Evolutionary conservation across 2,888 invertebrate species (phyloP), one percentile per base, ranked within the genome.

Genomic region (Drosophila neotestacea): DNA sequence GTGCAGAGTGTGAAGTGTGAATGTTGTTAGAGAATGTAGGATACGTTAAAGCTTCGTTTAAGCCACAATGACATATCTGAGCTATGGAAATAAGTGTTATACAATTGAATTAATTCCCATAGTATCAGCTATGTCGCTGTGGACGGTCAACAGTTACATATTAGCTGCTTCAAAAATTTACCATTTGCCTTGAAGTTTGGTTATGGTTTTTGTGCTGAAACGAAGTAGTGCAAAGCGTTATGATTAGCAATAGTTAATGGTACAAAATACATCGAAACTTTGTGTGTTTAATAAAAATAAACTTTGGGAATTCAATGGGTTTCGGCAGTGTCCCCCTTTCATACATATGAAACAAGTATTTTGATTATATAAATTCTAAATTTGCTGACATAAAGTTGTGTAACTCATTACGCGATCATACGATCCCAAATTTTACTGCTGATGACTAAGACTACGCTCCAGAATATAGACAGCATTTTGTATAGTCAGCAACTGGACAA

Each of bases 121-220:
- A 68, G 56, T 9, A 70, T 58, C 47, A 73, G 63, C 54, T 47
- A 39, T 13, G 54, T 63, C 44, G 54, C 64, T 55, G 28, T 47
- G 32, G 44, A 27, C 34, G 22, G 22, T 62, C 62, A 60, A 55
- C 42, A 16, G 41, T 58, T 81, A 77, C 27, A 67, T 82, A 82
- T 79, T 75, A 81, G 87, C 84, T 84, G 85, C 73, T 87, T 87
- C 75, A 75, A 73, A 77, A 89, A 86, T 91, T 96, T 96, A 96
- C 96, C 96, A 96, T 95, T 95, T 95, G 94, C 96, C 96, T 94
- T 95, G 95, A 94, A 95, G 96, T 94, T 96, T 95, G 93, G 96
- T 95, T 95, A 96, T 95, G 93, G 96, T 95, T 94, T 96, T 96
- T 94, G 96, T 96, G 96, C 96, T 96, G 96, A 93, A 96, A 96